Evolutionary conservation across 2,113 vertebrate genomes (phyloP).

Genomic region (Barbus barbus): DNA sequence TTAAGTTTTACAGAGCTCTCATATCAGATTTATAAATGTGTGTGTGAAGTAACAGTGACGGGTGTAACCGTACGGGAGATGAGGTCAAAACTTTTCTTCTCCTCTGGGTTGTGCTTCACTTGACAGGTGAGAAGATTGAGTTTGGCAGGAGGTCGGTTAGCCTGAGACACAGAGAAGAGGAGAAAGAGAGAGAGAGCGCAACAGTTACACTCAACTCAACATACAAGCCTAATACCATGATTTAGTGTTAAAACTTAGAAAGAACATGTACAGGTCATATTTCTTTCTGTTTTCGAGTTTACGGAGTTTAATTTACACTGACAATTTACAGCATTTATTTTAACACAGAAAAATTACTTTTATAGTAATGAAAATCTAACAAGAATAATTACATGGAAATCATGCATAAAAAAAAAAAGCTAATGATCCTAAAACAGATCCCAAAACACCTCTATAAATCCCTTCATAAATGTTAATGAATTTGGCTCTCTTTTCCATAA

Average conservation of each 20-base stretch:
- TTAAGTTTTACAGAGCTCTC: background rate
- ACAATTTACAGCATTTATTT: background rate
- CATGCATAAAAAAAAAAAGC: background rate
- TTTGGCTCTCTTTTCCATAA: background rate
- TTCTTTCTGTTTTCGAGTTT: background rate
- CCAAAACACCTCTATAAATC: background rate
- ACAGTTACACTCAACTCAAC: background rate
- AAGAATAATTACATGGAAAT: background rate
- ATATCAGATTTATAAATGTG: background rate
- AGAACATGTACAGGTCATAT: too few species aligned
- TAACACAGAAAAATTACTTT: background rate
- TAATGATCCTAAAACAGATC: background rate
- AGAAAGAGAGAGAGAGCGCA: too few species aligned
- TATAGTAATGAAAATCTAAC: background rate
- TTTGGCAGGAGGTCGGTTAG: conserved; percentile 96
- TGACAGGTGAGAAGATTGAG: conserved; percentile 99
- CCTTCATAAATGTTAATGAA: background rate
- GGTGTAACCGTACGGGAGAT: conserved; percentile 88
- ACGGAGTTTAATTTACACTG: background rate
- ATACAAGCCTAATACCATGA: background rate
- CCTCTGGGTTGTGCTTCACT: conserved; percentile 98
- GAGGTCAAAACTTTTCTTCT: conserved; percentile 98
- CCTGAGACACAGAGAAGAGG: conserved; percentile 77
- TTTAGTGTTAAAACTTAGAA: background rate
- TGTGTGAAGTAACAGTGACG: background rate